Evolutionary conservation across 2,113 vertebrate species (phyloP).

Genomic region (Sinocyclocheilus rhinocerous): DNA sequence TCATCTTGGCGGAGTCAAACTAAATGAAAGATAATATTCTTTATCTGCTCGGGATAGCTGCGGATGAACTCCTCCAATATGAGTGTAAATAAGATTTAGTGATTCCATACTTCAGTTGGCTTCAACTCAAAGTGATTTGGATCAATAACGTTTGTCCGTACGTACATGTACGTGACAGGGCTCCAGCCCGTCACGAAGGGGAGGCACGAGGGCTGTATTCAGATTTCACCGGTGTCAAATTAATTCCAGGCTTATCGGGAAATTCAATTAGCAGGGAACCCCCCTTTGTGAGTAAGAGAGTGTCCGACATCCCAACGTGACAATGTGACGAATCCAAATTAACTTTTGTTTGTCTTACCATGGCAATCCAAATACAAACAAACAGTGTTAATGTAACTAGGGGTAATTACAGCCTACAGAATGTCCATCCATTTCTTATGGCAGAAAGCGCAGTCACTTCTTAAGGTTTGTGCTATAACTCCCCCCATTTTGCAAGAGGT

Average conservation of each 20-base stretch:
- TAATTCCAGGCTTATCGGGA: conserved; percentile 91
- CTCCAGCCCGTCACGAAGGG: conserved; percentile 74
- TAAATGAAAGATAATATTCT: conserved; percentile 90
- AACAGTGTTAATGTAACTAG: conserved; percentile 59
- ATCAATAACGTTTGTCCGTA: conserved; percentile 82
- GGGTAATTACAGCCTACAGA: conserved; percentile 69
- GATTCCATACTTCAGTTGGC: conserved; percentile 84
- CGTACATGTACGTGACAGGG: conserved; percentile 51
- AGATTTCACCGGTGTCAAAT: conserved; percentile 89
- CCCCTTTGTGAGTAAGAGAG: conserved; percentile 85
- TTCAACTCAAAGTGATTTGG: conserved; percentile 87
- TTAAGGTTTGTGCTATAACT: conserved; percentile 67
- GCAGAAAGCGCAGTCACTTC: conserved; percentile 60
- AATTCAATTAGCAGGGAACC: conserved; percentile 91
- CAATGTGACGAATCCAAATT: conserved; percentile 75
- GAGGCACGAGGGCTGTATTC: conserved; percentile 78
- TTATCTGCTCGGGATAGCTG: conserved; percentile 85
- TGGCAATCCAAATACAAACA: conserved; percentile 66
- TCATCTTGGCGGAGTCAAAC: conserved; percentile 85
- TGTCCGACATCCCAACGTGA: conserved; percentile 88
- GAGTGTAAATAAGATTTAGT: conserved; percentile 90
- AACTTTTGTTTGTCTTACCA: conserved; percentile 60
- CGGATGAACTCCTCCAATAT: conserved; percentile 88
- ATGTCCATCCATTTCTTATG: conserved; percentile 66
- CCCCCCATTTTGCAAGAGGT: conserved; percentile 61